Evolutionary conservation across 2,113 vertebrate genomes (phyloP), one percentile per base, ranked within the genome.

Genomic region (Pterocles gutturalis): DNA sequence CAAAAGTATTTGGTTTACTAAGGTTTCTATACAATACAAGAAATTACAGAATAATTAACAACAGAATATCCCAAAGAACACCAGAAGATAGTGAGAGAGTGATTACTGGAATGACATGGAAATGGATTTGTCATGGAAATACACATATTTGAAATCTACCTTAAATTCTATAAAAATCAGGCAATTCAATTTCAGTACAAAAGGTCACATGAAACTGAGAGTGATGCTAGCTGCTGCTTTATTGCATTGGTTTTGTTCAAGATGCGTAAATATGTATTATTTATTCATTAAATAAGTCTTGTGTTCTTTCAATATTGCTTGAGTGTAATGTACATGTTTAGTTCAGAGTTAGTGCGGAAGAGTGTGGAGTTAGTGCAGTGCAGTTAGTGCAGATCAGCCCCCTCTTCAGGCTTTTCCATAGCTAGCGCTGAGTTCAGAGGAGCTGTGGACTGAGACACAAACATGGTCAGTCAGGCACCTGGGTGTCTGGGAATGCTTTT

Each of bases 351-450:
- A 29, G 34, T 17, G 8, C 9, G 46, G 81, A 69, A 18, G 4
- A 53, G 10, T 5, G 4, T 24, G 46, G 36, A 53, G 43, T 45
- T 54, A n/a, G 22, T 38, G 43, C 60, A 62, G 46, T 28, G 67
- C 16, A 62, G 43, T 10, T 11, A 10, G 5, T 34, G 26, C 14
- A 48, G 71, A n/a, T 9, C n/a, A 34, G 21, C 4, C 25, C 22
- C 9, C 2, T 13, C 43, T 41, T 54, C 4, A 0, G 28, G 12
- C 4, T 54, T 41, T 34, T 31, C 43, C 21, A 0, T 0, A 46
- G 75, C 13, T 22, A 57, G 26, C 43, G 20, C 20, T 41, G 24
- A 67, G 34, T 29, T 49, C 41, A 61, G 66, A 72, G 72, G 13
- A 48, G 58, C 5, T 6, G 4, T 22, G 28, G 5, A 9, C 45